phyloP scores from a whole-genome alignment of 1,140 invertebrate genomes.

The Drosophila ohnishii region DNA sequence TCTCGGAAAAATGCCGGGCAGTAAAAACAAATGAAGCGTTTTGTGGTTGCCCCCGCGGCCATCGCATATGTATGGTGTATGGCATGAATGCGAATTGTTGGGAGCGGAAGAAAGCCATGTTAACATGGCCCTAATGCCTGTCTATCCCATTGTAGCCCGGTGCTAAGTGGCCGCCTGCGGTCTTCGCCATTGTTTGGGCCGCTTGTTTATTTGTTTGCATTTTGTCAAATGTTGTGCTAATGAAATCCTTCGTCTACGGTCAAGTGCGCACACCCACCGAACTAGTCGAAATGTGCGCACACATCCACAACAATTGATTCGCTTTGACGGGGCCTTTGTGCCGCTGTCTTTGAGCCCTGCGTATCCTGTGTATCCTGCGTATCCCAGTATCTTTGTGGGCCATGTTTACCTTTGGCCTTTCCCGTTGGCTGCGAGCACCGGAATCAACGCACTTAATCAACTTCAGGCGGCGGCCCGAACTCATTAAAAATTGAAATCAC shows the following conservation, averaged over 20 bases:
- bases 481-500: constrained; percentile 80
- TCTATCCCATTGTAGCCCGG: constrained; percentile 40
- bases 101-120: constrained; percentile 60
- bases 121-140: constrained; percentile 73
- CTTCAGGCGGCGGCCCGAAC: constrained; percentile 52
- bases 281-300: constrained; percentile 1
- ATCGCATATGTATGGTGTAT: constrained; percentile 6
- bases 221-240: constrained; percentile 80
- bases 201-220: constrained; percentile 64
- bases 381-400: constrained; percentile 30
- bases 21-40: constrained; percentile 77
- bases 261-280: constrained; percentile 57
- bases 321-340: constrained; percentile 21
- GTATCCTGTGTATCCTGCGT: constrained; percentile 16
- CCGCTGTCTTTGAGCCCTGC: not conserved
- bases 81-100: constrained; percentile 35
- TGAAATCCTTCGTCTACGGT: constrained; percentile 74
- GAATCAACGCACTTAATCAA: constrained; percentile 75
- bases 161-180: constrained; percentile 70
- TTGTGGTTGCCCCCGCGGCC: constrained; percentile 32
- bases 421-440: constrained; percentile 20
- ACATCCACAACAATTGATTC: constrained; percentile 65
- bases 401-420: constrained; percentile 42
- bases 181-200: constrained; percentile 55
- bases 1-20: constrained; percentile 36